Evolutionary conservation across 2,797 vertebrate species (phyloP).

Genomic region (Pogoniulus pusillus): DNA sequence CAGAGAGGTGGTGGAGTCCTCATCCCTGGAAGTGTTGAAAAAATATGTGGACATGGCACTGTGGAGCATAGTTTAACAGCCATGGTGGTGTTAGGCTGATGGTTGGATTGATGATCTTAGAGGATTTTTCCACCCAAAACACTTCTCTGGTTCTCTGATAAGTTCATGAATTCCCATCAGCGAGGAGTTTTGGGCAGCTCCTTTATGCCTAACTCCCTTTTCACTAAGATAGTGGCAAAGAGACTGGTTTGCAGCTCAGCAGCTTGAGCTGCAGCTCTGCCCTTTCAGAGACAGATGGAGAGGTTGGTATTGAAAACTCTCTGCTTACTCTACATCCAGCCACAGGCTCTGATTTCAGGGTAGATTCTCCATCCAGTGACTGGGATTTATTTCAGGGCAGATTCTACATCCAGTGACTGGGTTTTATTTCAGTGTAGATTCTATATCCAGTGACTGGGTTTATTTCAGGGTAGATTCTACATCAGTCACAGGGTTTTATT

Average conservation of each 20-base stretch:
- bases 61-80: too few relatives aligned
- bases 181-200: background rate
- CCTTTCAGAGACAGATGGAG: background rate
- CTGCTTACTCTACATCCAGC: conserved; percentile 7
- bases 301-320: background rate
- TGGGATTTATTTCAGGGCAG: conserved; percentile 23
- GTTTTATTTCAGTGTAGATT: conserved; percentile 31
- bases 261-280: conserved; percentile 12
- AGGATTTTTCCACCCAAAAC: too few relatives aligned
- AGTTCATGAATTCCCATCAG: conserved; percentile 12
- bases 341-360: conserved; percentile 22
- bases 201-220: conserved; percentile 1
- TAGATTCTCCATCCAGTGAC: conserved; percentile 22
- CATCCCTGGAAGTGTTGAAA: too few relatives aligned
- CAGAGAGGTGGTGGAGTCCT: too few relatives aligned
- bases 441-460: conserved; percentile 30
- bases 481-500: conserved; percentile 29
- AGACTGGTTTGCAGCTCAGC: background rate
- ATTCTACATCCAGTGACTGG: conserved; percentile 19
- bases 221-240: background rate
- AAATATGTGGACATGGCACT: too few relatives aligned
- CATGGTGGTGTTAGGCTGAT: too few relatives aligned
- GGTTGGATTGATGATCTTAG: too few relatives aligned
- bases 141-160: background rate
- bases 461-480: conserved; percentile 23